Percentiles rank a stretch among this genome's conserved stretches.
Conservation (phyloP, 2,888 invertebrate species). For the Onchidella celtica region DNA sequence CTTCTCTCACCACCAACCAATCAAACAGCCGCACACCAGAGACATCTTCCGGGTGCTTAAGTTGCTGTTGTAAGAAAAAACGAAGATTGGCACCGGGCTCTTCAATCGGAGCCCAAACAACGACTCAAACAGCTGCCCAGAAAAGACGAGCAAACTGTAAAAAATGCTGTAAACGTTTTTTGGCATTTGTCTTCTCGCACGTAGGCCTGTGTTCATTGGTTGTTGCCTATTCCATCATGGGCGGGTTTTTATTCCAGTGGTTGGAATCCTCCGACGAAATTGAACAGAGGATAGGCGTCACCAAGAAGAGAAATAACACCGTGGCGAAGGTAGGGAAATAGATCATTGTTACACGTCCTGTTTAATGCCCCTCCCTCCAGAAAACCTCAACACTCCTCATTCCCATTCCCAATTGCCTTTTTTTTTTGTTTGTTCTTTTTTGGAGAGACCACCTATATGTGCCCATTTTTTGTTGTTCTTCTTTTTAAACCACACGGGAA, state of each 20-base stretch:
- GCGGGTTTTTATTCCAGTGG: slow-evolving; percentile 93
- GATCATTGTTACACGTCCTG: not conserved
- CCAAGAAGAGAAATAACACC: slow-evolving; percentile 52
- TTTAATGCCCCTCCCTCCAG: not conserved
- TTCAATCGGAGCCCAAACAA: not conserved
- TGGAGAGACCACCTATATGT: too few relatives aligned
- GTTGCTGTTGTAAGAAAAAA: slow-evolving; percentile 7
- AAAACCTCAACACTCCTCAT: not conserved
- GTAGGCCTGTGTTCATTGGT: slow-evolving; percentile 96
- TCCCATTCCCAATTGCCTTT: too few relatives aligned
- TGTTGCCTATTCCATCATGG: slow-evolving; percentile 92
- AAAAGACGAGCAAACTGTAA: slow-evolving; percentile 68
- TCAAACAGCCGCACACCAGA: not conserved
- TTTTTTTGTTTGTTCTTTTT: too few relatives aligned
- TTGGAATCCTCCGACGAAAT: slow-evolving; percentile 82
- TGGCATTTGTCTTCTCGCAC: slow-evolving; percentile 98
- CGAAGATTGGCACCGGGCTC: not conserved
- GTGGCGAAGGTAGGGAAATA: slow-evolving; percentile 55
- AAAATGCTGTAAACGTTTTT: slow-evolving; percentile 83
- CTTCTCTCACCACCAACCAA: slow-evolving; percentile 16
- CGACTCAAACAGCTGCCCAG: slow-evolving; percentile 52
- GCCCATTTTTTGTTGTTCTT: too few relatives aligned
- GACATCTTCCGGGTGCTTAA: slow-evolving; percentile 9
- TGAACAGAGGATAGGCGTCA: slow-evolving; percentile 58
- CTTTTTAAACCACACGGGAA: too few relatives aligned